Base-by-base conservation (phyloP, 2,113 vertebrate species). In the Grallaria varia region DNA sequence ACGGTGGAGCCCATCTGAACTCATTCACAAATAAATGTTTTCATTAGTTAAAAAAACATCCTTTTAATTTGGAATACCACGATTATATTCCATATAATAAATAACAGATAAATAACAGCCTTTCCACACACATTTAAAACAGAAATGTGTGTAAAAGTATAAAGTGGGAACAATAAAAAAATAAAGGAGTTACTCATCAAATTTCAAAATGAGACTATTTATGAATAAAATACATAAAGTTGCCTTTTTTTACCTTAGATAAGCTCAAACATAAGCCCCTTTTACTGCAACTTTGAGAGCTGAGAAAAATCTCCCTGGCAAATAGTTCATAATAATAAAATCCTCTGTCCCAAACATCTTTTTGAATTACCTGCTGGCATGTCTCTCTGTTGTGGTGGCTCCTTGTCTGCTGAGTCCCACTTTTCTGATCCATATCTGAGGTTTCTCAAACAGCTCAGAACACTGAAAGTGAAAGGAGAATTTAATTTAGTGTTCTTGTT, bases 261-360 rank as follows among this genome's bases (percentile, higher is more conserved):
- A n/a, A 91, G 81, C 75, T 94, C 28, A 69, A 49, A 58, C 5
- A 40, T 45, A 88, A 95, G 14, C 27, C 44, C 33, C 27, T 40
- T 75, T 69, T 84, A 52, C 67, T 93, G 60, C 37, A 90, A 39
- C 30, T 86, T 84, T 66, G 39, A 85, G n/a, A 84, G 33, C 44
- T 88, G 64, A 78, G 52, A 88, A 83, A 86, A 93, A 64, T 69
- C 84, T 78, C 81, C 50, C n/a, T 72, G 64, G 33, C n/a, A 95
- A 93, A 35, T 45, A 64, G 27, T n/a, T 83, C n/a, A 58, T 28
- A 89, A 77, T 40, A 91, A 77, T 73, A 90, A 93, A 96, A 62
- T 20, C 17, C 30, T 81, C 40, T 63, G 25, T 88, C 56, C 23
- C 60, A 60, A 8, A 11, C 22, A 39, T 49, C 42, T 40, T 91